These are phyloP conservation scores for Siniperca knerii DNA, from an alignment of 2,113 vertebrate species.

Conservation along the genomic window DNA sequence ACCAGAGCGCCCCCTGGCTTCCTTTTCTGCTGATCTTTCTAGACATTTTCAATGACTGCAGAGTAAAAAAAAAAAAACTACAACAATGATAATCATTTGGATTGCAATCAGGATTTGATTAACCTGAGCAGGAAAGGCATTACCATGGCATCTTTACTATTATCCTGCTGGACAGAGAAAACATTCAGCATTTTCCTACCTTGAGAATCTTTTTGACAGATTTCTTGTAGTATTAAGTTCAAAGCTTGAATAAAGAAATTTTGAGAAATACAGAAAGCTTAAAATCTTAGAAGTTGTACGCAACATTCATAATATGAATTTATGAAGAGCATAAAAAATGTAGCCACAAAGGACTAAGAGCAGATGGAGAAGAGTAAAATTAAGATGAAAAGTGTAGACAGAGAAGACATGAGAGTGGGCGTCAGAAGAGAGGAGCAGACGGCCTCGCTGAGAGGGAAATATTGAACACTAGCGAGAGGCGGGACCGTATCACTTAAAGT, in stretches of 20 bases:
- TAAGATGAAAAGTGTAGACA: constrained; percentile 50
- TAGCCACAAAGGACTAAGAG: constrained; percentile 19
- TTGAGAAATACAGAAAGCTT: background rate
- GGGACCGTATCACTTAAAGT: constrained; percentile 67
- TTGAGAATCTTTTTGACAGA: background rate
- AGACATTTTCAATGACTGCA: background rate
- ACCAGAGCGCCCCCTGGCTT: no score
- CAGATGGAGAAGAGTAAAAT: constrained; percentile 41
- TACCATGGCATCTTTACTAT: background rate
- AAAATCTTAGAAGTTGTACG: constrained; percentile 18
- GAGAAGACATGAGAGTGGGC: constrained; percentile 59
- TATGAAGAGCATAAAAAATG: constrained; percentile 6
- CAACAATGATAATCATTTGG: constrained; percentile 7
- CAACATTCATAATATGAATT: constrained; percentile 29
- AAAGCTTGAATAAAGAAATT: constrained; percentile 11
- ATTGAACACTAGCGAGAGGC: constrained; percentile 54
- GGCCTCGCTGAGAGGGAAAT: constrained; percentile 56
- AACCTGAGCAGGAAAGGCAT: constrained; percentile 3
- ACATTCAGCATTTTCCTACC: background rate
- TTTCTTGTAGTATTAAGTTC: constrained; percentile 14
- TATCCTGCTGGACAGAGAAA: constrained; percentile 4
- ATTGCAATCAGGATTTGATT: constrained; percentile 16
- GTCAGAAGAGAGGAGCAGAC: constrained; percentile 52
- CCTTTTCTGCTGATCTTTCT: background rate
- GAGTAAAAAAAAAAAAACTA: background rate